A percentile compares a stretch with the other conserved stretches of the same genome.
Evolutionary conservation across 2,113 vertebrate species (phyloP).

Genomic region (Dasyurus viverrinus): DNA sequence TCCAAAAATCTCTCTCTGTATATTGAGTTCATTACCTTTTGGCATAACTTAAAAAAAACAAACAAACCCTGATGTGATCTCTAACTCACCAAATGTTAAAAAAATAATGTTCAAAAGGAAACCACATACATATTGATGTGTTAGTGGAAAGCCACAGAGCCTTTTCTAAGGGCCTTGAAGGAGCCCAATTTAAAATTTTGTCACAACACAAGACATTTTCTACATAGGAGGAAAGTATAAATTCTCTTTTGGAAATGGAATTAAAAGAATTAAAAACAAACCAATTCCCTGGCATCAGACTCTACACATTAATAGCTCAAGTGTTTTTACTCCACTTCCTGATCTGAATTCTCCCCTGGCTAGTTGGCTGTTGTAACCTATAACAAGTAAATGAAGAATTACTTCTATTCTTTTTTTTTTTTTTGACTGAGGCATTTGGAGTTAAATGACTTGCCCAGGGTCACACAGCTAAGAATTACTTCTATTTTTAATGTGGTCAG

Average conservation of each 20-base stretch:
- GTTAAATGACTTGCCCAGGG: too few species aligned
- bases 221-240: conserved; percentile 45
- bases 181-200: conserved; percentile 50
- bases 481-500: conserved; percentile 37
- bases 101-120: not conserved
- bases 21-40: not conserved
- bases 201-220: conserved; percentile 40
- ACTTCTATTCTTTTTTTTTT: conserved; percentile 28
- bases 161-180: conserved; percentile 46
- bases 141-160: conserved; percentile 8
- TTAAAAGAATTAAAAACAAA: conserved; percentile 52
- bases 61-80: not conserved
- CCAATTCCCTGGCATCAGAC: conserved; percentile 53
- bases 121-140: not conserved
- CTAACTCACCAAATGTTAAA: not conserved
- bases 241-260: conserved; percentile 61
- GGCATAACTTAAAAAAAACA: not conserved
- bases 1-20: not conserved
- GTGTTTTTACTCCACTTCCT: conserved; percentile 24
- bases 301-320: conserved; percentile 34
- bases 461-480: conserved; percentile 29
- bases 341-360: not conserved
- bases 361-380: not conserved
- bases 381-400: conserved; percentile 5
- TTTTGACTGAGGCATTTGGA: too few species aligned